Evolutionary conservation across 35 echinoderm and acorn worm species (phyloP).

Genomic region (Heliocidaris erythrogramma): DNA sequence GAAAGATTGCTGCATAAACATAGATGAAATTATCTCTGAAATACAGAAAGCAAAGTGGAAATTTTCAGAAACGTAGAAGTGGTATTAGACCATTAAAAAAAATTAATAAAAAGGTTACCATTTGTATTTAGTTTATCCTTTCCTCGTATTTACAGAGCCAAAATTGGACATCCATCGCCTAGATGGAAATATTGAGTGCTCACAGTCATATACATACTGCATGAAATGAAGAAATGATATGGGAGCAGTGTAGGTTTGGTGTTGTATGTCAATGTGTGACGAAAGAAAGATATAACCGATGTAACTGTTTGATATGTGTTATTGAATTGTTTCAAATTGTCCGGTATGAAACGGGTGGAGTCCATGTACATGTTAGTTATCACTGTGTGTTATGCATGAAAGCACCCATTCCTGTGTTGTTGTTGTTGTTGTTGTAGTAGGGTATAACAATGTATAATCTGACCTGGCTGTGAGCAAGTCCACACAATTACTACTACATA

Average conservation of each 20-base stretch:
- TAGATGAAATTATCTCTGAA: constrained; percentile 27
- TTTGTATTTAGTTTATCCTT: not conserved
- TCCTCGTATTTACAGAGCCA: not conserved
- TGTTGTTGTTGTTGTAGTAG: not conserved
- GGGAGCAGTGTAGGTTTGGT: not conserved
- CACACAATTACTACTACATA: not conserved
- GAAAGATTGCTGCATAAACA: constrained; percentile 20
- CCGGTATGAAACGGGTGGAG: not conserved
- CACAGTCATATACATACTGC: not conserved
- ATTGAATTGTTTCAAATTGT: not conserved
- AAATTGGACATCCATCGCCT: not conserved
- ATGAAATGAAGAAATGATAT: not conserved
- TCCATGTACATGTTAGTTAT: not conserved
- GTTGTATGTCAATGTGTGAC: not conserved
- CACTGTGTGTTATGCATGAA: no score
- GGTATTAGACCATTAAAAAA: not conserved
- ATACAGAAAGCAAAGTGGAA: not conserved
- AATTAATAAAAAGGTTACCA: not conserved
- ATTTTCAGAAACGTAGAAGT: not conserved
- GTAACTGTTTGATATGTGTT: not conserved
- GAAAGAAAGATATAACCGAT: not conserved
- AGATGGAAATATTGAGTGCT: not conserved
- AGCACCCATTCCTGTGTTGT: not conserved
- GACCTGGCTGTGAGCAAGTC: not conserved
- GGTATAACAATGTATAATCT: not conserved